Base-by-base conservation (phyloP, 2,888 invertebrate genomes). In the Bellardia pandia region DNA sequence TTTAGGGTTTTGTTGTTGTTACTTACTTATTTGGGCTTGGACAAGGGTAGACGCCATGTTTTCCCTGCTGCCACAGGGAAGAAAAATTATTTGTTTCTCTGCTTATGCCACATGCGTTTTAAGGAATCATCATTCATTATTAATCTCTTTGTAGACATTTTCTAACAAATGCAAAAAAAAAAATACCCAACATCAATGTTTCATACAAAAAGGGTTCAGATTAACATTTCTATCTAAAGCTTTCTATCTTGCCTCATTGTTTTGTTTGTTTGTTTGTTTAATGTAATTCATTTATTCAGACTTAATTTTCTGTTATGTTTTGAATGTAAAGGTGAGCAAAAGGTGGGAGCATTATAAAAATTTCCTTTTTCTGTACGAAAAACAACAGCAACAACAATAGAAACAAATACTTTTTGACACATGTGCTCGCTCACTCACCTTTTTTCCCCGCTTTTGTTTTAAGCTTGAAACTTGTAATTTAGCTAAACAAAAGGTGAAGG, bases 61-160 rank as follows among this genome's bases (percentile, higher is more conserved):
- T 79, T 69, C 72, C 88, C 89, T 84, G 58, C 48, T 75, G 58
- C 33, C 60, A 45, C 42, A 75, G 77, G 85, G 72, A 87, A 87
- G 83, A 86, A 86, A 86, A 81, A 82, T 92, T 92, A 91, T 92
- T 91, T 92, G 87, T 89, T 91, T 90, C 91, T 90, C 64, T 91
- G 92, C 92, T 91, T 91, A 91, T 92, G 92, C 92, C 91, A 91
- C 86, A 88, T 81, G 90, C 90, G 90, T 90, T 92, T 91, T 91
- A 91, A 89, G 88, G 92, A 90, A 83, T 86, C 86, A 84, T 84
- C 91, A 91, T 89, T 88, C 87, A 85, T 86, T 88, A 86, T 88
- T 88, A 86, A 86, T 76, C 86, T 88, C 83, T 78, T 69, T 79
- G 86, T 82, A 86, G 83, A 83, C 83, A 85, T 87, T 82, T 87